Conservation (phyloP, 2,113 vertebrate species). For the Erpornis zantholeuca region DNA sequence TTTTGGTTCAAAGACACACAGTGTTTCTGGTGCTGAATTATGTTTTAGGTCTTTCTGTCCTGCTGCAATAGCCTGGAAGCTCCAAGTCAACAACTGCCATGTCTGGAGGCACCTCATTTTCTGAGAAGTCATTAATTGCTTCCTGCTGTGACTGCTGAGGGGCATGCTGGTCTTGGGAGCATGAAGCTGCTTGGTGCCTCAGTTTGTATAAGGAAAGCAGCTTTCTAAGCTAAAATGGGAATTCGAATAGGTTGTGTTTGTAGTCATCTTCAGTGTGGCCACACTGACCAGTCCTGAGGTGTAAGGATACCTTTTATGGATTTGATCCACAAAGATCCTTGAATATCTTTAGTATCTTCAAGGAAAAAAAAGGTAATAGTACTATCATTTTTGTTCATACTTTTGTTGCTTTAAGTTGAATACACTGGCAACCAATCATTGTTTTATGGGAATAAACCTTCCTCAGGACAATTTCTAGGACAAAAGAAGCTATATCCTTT, state of each 20-base stretch:
- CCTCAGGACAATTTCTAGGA: neutral
- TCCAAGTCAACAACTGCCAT: neutral
- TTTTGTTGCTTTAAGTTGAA: neutral
- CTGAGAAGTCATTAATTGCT: conserved; percentile 11
- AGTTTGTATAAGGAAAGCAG: neutral
- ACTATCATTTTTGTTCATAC: neutral
- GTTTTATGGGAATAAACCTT: neutral
- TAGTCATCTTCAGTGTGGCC: neutral
- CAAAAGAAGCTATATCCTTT: neutral
- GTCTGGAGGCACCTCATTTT: conserved; percentile 10
- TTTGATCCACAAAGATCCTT: neutral
- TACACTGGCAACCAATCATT: neutral
- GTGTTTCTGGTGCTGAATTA: neutral
- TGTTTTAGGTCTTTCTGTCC: neutral
- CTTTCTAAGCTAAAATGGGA: neutral
- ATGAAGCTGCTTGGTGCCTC: neutral
- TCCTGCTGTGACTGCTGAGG: neutral
- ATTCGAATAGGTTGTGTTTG: neutral
- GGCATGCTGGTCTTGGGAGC: neutral
- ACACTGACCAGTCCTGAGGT: neutral
- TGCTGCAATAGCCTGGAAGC: neutral
- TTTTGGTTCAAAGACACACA: neutral
- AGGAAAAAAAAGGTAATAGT: neutral
- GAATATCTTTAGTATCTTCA: neutral
- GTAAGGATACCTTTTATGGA: neutral